A percentile compares a stretch with the other conserved stretches of the same genome.
Evolutionary conservation across 2,797 vertebrate species (phyloP).

Genomic region (Myotis pilosus): DNA sequence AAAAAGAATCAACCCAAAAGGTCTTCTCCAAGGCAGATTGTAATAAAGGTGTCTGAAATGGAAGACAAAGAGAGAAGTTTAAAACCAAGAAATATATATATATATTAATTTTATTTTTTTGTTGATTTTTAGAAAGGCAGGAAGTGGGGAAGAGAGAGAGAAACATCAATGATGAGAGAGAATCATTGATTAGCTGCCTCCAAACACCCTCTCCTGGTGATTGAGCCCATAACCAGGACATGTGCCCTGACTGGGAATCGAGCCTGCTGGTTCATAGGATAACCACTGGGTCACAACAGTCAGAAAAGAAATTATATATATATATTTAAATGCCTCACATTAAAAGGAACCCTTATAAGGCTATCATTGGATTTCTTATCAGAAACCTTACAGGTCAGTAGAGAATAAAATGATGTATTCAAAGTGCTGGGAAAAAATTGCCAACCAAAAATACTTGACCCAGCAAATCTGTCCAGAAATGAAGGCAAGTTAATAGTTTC

Average conservation of each 20-base stretch:
- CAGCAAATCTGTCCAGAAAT: not conserved
- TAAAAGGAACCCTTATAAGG: not conserved
- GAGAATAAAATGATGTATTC: not conserved
- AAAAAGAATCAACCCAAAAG: not conserved
- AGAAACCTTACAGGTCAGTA: not conserved
- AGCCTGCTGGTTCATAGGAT: no score
- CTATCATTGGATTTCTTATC: not conserved
- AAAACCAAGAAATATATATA: not conserved
- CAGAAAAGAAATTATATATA: not conserved
- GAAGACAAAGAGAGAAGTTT: not conserved
- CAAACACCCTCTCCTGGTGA: no score
- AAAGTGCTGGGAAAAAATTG: not conserved
- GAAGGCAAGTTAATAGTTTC: not conserved
- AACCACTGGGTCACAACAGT: no score
- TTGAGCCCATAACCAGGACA: no score
- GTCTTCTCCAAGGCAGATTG: not conserved
- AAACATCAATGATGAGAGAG: no score
- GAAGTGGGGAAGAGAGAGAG: no score
- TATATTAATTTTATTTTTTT: no score
- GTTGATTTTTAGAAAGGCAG: no score
- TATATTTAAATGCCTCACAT: not conserved
- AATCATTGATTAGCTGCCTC: no score
- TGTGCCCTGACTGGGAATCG: no score
- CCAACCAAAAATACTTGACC: not conserved
- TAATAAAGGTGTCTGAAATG: not conserved